Conservation (phyloP, 2,797 vertebrate genomes). For the Cyprinella venusta region DNA sequence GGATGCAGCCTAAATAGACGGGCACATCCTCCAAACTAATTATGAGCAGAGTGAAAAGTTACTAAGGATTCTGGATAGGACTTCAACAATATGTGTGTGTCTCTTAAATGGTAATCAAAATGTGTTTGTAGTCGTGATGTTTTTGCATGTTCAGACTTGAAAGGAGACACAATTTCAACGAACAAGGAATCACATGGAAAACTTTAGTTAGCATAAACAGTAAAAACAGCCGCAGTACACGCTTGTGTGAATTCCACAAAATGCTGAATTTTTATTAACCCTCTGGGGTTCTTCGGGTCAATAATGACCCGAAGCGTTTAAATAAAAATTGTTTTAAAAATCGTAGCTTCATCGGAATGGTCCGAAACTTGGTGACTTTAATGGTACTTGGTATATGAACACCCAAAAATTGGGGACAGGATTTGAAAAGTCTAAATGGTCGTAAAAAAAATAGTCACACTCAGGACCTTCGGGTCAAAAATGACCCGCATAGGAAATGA, state of each 20-base stretch:
- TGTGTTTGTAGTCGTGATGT: conserved; percentile 68
- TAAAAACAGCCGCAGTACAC: not conserved
- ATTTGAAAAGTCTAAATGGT: no score
- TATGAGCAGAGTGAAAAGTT: conserved; percentile 80
- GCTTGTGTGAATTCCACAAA: not conserved
- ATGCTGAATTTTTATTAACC: conserved; percentile 1
- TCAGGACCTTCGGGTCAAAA: no score
- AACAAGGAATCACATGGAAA: not conserved
- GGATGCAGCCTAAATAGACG: conserved; percentile 82
- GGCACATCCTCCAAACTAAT: conserved; percentile 83
- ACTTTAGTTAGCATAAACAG: not conserved
- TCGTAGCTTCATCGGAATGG: no score
- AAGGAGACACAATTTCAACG: conserved; percentile 13
- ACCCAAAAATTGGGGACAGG: no score
- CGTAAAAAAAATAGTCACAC: no score
- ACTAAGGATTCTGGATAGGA: conserved; percentile 78
- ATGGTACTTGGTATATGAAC: no score
- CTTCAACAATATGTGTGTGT: conserved; percentile 73
- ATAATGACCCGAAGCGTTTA: no score
- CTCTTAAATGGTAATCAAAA: conserved; percentile 77
- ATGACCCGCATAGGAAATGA: no score
- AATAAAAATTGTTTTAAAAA: no score
- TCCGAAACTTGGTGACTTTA: no score
- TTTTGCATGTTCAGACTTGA: conserved; percentile 54
- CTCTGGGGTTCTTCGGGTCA: no score